These are phyloP conservation scores for Diloba caeruleocephala DNA, from an alignment of 2,888 invertebrate species.

Conservation along the genomic window DNA sequence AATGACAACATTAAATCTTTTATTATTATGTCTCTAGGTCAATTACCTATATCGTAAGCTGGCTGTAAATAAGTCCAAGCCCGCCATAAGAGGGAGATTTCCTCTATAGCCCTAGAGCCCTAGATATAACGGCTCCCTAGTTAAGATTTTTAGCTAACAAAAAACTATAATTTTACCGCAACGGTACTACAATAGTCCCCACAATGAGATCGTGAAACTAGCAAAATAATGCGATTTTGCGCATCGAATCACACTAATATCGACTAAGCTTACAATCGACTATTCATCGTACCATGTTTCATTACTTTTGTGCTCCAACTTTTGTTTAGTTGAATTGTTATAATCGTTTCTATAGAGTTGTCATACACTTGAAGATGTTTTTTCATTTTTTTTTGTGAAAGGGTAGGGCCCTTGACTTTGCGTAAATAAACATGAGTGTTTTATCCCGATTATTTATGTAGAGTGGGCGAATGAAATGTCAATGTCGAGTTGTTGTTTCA, in stretches of 20 bases:
- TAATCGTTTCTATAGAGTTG: constrained; percentile 55
- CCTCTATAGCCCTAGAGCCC: not conserved
- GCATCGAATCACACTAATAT: constrained; percentile 60
- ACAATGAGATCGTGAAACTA: constrained; percentile 64
- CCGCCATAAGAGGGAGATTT: not conserved
- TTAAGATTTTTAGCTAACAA: constrained; percentile 18
- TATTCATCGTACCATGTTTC: constrained; percentile 48
- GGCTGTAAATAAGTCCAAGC: no score
- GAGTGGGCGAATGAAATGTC: constrained; percentile 55
- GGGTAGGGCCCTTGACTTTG: constrained; percentile 47
- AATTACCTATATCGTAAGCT: no score
- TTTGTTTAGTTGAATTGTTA: constrained; percentile 54
- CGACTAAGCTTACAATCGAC: constrained; percentile 49
- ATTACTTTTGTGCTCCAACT: constrained; percentile 45
- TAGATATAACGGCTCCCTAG: constrained; percentile 13
- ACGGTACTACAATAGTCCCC: constrained; percentile 28
- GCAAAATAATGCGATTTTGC: constrained; percentile 77
- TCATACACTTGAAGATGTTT: constrained; percentile 51
- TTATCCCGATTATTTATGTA: constrained; percentile 49
- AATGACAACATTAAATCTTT: no score
- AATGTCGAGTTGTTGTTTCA: constrained; percentile 40
- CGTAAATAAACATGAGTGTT: constrained; percentile 46
- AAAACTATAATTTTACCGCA: constrained; percentile 41
- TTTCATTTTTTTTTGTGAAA: constrained; percentile 32
- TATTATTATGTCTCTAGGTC: no score